Conservation (phyloP, 2,113 vertebrate genomes). For the Xenotilapia caudafasciata region DNA sequence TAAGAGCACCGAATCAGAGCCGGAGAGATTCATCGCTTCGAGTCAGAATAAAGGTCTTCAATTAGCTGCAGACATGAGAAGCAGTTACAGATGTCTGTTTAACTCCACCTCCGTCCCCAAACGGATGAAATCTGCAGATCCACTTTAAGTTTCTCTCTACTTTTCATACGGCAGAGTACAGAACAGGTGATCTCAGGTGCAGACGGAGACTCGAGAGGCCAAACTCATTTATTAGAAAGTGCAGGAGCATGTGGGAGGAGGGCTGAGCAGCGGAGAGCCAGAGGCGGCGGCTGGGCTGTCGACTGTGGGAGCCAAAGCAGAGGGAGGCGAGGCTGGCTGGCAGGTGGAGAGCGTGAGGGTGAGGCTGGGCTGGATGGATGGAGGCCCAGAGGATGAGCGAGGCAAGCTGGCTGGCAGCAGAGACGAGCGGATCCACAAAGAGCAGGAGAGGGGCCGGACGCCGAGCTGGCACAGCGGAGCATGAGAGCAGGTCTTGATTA, state of each 20-base stretch:
- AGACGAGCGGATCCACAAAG: neutral
- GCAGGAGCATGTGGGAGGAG: neutral
- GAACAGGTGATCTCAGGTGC: neutral
- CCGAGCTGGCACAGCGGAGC: neutral
- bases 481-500: neutral
- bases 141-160: neutral
- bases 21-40: neutral
- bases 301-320: neutral
- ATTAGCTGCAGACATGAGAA: neutral
- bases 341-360: neutral
- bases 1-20: neutral
- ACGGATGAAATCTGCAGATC: neutral
- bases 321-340: neutral
- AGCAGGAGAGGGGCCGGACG: neutral
- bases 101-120: rapidly evolving
- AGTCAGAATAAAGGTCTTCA: neutral
- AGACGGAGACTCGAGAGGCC: neutral
- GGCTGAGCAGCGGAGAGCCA: neutral
- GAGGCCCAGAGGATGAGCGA: neutral
- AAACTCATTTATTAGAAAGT: neutral
- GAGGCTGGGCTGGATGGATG: neutral
- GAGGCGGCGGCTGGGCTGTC: neutral
- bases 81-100: neutral
- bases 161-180: neutral
- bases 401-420: neutral